Evolutionary conservation across 2,888 invertebrate genomes (phyloP), one percentile per base, ranked within the genome.

Genomic region (Epinotia bilunana): DNA sequence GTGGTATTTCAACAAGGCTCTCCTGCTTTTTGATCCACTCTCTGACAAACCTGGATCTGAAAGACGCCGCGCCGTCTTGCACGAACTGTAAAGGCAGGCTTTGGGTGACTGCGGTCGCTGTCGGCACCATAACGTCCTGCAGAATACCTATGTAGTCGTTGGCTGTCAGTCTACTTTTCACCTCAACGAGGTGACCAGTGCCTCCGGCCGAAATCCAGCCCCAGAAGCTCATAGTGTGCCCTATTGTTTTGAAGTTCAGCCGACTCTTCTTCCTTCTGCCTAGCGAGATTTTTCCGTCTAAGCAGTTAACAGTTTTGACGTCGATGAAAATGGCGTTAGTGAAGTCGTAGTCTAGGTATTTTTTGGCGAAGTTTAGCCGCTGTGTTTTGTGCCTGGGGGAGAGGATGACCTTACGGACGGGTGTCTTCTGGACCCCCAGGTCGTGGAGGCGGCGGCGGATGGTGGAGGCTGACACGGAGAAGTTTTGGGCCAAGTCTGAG

Each of bases 21-120:
- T 69, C 69, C 46, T 69, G 69, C 28, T 69, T 69, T 3, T 69
- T 69, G 13, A 69, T 69, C 69, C 69, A 69, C 60, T 69, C 69
- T 3, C 69, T 43, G 0, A 69, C 69, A 46, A 69, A 69, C 58
- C 69, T 69, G n/a, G 69, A 69, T 46, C 69, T 16, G 23, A 60
- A 69, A 0, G 69, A 69, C 16, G 69, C 69, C 0, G 46, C 69
- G 1, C 69, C 69, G n/a, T 69, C 69, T 18, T 69, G 69, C 4
- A 69, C 69, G 5, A 69, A 69, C 7, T 69, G 69, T 0, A 69
- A 23, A 16, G 46, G 58, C 4, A n/a, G 0, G n/a, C 11, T 69
- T 6, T 69, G 58, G 0, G 43, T 58, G 1, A 46, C 69, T 16
- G 57, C 39, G 11, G 46, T n/a, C 1, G 69, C 69, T n/a, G 69